Conservation (phyloP, 2,888 invertebrate species). For the Campaea margaritaria region DNA sequence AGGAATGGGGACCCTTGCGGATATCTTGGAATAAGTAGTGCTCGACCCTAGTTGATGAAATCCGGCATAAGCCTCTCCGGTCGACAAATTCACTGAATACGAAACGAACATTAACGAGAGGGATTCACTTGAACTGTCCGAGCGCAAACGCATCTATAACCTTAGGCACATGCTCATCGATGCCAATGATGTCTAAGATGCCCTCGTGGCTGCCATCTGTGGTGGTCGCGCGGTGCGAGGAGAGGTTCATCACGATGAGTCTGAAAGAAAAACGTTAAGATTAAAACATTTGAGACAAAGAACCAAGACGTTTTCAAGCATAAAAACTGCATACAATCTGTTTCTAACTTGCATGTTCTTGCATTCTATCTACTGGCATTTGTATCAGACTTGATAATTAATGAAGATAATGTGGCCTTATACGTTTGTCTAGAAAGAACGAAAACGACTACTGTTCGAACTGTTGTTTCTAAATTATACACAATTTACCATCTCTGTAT, state of each 20-base stretch:
- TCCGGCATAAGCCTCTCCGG: slow-evolving; percentile 2
- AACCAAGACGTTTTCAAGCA: background rate
- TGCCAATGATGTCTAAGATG: slow-evolving; percentile 87
- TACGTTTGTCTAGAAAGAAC: no score
- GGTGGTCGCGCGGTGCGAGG: slow-evolving; percentile 78
- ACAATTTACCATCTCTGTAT: no score
- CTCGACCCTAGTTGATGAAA: no score
- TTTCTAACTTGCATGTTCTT: no score
- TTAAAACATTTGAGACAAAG: background rate
- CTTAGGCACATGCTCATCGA: slow-evolving; percentile 86
- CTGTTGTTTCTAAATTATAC: no score
- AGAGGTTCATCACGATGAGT: slow-evolving; percentile 85
- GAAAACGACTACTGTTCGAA: no score
- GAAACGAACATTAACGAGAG: slow-evolving; percentile 19
- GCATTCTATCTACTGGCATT: no score
- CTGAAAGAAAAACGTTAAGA: slow-evolving; percentile 62
- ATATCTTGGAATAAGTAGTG: no score
- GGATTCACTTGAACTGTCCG: slow-evolving; percentile 77
- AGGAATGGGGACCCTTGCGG: no score
- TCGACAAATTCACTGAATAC: slow-evolving; percentile 21
- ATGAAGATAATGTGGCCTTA: no score
- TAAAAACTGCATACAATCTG: no score
- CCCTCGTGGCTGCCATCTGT: slow-evolving; percentile 80
- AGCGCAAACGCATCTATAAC: slow-evolving; percentile 87
- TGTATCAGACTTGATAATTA: no score